A percentile compares a stretch with the other conserved stretches of the same genome.
These are phyloP conservation scores for Mizuhopecten yessoensis DNA, from an alignment of 1,140 invertebrate genomes.

Conservation along the genomic window DNA sequence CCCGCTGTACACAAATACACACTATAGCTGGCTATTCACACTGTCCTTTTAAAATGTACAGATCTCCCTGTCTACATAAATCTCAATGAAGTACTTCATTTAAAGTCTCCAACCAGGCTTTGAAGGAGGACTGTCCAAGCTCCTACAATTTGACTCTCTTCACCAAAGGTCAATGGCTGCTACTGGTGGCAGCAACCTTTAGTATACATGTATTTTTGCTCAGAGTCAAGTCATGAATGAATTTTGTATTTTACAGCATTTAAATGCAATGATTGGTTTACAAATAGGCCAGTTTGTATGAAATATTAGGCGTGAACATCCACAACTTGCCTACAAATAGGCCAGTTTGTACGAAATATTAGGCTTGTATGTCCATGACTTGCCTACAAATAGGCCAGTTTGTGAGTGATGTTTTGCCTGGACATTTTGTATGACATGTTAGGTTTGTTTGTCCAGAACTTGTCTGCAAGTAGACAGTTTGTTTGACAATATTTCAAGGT, in stretches of 20 bases:
- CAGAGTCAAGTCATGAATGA: too few relatives aligned
- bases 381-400: too few relatives aligned
- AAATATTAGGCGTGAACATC: not conserved
- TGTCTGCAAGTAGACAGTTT: too few relatives aligned
- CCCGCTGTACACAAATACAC: not conserved
- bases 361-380: not conserved
- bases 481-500: too few relatives aligned
- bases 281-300: too few relatives aligned
- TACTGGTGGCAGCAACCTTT: not conserved
- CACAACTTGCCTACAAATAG: too few relatives aligned
- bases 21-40: not conserved
- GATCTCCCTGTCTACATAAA: slow-evolving; percentile 9
- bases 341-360: too few relatives aligned
- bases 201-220: not conserved
- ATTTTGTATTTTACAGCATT: too few relatives aligned
- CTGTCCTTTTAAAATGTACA: not conserved
- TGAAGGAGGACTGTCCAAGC: too few relatives aligned
- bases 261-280: too few relatives aligned
- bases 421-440: too few relatives aligned
- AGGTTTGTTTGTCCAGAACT: not conserved
- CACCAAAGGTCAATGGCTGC: not conserved
- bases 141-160: not conserved
- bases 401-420: too few relatives aligned
- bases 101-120: not conserved
- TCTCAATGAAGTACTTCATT: not conserved